Conservation (phyloP, 2,797 vertebrate species). For the Sebastes oblongus region DNA sequence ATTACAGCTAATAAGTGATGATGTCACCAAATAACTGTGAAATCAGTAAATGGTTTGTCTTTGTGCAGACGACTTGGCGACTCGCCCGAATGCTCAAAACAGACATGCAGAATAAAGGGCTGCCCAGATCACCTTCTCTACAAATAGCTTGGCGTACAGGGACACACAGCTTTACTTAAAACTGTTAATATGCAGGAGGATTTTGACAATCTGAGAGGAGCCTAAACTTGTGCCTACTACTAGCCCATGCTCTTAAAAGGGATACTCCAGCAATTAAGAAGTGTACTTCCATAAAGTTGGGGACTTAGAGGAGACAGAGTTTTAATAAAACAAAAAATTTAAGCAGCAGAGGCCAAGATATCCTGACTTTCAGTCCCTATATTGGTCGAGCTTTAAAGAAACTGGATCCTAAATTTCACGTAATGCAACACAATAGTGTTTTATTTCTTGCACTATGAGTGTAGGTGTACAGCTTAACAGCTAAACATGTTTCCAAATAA, state of each 20-base stretch:
- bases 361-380: too few species aligned
- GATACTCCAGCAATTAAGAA: neutral
- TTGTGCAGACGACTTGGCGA: neutral
- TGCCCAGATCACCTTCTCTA: neutral
- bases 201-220: neutral
- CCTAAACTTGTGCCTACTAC: neutral
- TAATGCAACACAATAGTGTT: neutral
- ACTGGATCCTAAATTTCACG: neutral
- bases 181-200: neutral
- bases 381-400: neutral
- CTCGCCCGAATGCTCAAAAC: neutral
- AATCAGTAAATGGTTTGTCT: neutral
- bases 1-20: neutral
- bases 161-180: neutral
- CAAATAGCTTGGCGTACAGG: neutral
- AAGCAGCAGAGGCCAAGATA: neutral
- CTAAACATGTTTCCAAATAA: too few species aligned
- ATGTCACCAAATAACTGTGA: neutral
- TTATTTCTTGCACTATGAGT: accelerated
- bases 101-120: neutral
- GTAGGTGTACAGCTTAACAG: neutral
- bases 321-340: neutral
- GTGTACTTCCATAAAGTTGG: neutral
- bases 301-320: neutral
- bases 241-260: neutral